Percentiles rank a stretch among this genome's conserved stretches.
Conservation (phyloP, 2,888 invertebrate genomes). For the Dolichopus griseipennis region DNA sequence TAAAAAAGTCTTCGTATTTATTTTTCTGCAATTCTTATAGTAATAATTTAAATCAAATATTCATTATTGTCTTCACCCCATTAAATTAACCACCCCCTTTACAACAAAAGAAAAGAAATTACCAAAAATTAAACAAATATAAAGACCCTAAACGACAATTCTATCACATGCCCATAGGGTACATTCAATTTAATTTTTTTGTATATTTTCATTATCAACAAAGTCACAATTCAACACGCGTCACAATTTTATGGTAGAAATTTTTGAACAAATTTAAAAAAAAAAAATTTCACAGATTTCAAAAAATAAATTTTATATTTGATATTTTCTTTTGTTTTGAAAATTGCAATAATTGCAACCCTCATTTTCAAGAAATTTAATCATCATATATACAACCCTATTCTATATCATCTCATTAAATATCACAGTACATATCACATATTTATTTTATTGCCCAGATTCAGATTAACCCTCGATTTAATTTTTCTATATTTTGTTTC, state of each 20-base stretch:
- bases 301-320: not conserved
- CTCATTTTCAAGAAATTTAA: not conserved
- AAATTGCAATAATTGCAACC: not conserved
- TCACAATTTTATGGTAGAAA: not conserved
- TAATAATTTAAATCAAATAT: not conserved
- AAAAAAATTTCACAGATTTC: too few species aligned
- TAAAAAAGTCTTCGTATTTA: too few species aligned
- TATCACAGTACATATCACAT: too few species aligned
- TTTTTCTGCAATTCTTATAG: too few species aligned
- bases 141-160: not conserved
- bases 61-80: not conserved
- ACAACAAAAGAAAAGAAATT: not conserved
- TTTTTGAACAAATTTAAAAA: too few species aligned
- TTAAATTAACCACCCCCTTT: not conserved
- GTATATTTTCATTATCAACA: not conserved
- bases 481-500: too few species aligned
- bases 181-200: not conserved
- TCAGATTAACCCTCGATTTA: too few species aligned
- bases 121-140: not conserved
- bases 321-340: not conserved
- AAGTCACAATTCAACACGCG: not conserved
- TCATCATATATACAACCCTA: too few species aligned
- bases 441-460: too few species aligned
- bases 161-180: not conserved
- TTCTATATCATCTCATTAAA: too few species aligned